These are phyloP conservation scores for Drosophila quadrilineata DNA, from an alignment of 1,140 invertebrate genomes.

Conservation along the genomic window DNA sequence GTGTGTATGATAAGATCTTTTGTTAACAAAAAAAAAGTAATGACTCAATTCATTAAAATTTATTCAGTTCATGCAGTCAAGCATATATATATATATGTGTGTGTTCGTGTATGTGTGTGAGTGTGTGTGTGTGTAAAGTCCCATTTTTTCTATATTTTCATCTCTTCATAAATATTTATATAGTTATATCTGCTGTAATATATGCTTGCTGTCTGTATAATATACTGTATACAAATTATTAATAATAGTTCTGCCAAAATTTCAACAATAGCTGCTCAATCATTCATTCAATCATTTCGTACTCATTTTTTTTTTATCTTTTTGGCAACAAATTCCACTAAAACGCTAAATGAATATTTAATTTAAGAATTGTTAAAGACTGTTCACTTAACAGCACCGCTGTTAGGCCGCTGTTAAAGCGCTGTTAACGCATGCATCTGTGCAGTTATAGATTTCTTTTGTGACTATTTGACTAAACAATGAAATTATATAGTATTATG, in stretches of 20 bases:
- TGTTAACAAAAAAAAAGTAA: slow-evolving; percentile 43
- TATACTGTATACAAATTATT: background rate
- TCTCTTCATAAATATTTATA: no score
- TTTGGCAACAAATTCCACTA: slow-evolving; percentile 49
- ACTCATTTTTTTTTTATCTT: slow-evolving; percentile 7
- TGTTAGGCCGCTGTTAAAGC: slow-evolving; percentile 34
- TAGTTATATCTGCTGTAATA: slow-evolving; percentile 14
- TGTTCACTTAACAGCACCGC: slow-evolving; percentile 34
- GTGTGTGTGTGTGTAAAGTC: slow-evolving; percentile 35
- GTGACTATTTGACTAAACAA: slow-evolving; percentile 77
- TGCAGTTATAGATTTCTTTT: slow-evolving; percentile 24
- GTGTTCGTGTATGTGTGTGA: slow-evolving; percentile 37
- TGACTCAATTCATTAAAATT: slow-evolving; percentile 63
- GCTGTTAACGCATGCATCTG: slow-evolving; percentile 21
- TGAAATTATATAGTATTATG: slow-evolving; percentile 21
- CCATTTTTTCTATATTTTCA: no score
- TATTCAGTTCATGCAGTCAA: slow-evolving; percentile 71
- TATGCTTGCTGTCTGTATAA: slow-evolving; percentile 14
- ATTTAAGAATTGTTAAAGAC: slow-evolving; percentile 19
- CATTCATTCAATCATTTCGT: slow-evolving; percentile 26
- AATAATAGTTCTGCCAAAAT: slow-evolving; percentile 14
- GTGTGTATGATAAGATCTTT: slow-evolving; percentile 30
- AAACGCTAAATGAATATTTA: slow-evolving; percentile 43
- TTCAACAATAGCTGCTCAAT: slow-evolving; percentile 12
- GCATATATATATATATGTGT: slow-evolving; percentile 55